A percentile compares a stretch with the other conserved stretches of the same genome.
Conservation (phyloP, 2,888 invertebrate species). For the Caenorhabditis parvicauda region DNA sequence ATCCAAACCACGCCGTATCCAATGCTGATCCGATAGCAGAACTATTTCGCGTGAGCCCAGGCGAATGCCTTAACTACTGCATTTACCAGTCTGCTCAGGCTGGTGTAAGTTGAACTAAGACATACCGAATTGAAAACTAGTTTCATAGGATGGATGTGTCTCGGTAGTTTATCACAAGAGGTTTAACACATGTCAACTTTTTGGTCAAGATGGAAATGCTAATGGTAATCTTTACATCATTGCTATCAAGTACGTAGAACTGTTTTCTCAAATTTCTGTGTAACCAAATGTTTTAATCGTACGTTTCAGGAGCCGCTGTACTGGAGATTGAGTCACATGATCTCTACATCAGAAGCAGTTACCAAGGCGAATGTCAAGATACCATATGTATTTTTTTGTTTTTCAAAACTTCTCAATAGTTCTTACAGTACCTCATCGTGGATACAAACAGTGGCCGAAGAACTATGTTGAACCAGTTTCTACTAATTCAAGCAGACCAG, state of each 20-base stretch:
- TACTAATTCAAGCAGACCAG: too few relatives aligned
- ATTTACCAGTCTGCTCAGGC: conserved; percentile 37
- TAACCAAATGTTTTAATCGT: neutral
- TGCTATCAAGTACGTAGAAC: too few relatives aligned
- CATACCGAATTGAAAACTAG: neutral
- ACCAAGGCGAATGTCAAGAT: conserved; percentile 32
- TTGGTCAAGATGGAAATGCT: conserved; percentile 33
- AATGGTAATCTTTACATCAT: conserved; percentile 8
- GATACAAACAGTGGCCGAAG: conserved; percentile 24
- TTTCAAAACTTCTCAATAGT: too few relatives aligned
- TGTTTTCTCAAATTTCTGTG: neutral
- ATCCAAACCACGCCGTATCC: conserved; percentile 37
- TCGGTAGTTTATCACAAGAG: conserved; percentile 54
- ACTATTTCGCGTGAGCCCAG: conserved; percentile 43
- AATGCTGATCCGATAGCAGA: conserved; percentile 50
- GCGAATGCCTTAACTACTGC: conserved; percentile 54
- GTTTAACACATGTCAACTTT: conserved; percentile 51
- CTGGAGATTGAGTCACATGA: conserved; percentile 35
- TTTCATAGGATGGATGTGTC: conserved; percentile 44
- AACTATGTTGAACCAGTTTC: conserved; percentile 1
- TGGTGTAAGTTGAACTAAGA: conserved; percentile 27
- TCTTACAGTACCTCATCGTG: conserved; percentile 13
- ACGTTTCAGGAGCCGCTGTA: conserved; percentile 22
- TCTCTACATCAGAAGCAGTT: conserved; percentile 35
- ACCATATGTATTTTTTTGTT: too few relatives aligned